Evolutionary conservation across 1,140 invertebrate species (phyloP), one percentile per base, ranked within the genome.

Genomic region (Solenopsis fugax): DNA sequence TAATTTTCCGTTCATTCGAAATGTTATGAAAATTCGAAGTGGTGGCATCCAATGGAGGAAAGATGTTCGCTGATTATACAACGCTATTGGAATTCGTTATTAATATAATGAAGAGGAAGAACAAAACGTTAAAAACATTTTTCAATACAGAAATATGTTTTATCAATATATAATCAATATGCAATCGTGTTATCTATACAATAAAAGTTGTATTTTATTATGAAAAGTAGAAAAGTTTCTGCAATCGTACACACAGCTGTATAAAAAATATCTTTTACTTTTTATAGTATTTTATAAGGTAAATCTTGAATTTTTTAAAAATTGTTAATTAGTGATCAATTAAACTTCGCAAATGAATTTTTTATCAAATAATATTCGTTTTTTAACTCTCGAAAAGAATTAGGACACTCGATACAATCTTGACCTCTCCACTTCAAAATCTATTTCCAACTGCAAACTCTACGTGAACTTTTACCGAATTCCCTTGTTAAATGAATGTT

Each of bases 1-100:
- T 54, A 13, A 54, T 62, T 80, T 52, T 50, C 45, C 65, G 13
- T 67, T 65, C 5, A 10, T 21, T 48, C 62, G 13, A 78, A 78
- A 50, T 9, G 16, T 62, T 48, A 24, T 69, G 7, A 80, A 80
- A 80, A 41, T 67, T 54, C 4, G 16, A 54, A 24, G 24, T 13
- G 12, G 6, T 7, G 34, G 9, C n/a, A 2, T 18, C 3, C 48
- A 45, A 24, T 0, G 29, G 2, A 29, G 12, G 29, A 67, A 56
- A 67, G 37, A 67, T 54, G 29, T 80, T 37, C 9, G 41, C 37
- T 34, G 7, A 75, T 60, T 45, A 12, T 41, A 65, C 65, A 41
- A 34, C n/a, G 1, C 24, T 41, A 67, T 80, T 54, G 48, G 5
- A 80, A 54, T 21, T 37, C 37, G 41, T 54, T 54, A 65, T 37